phyloP scores from a whole-genome alignment of 2,888 invertebrate genomes.

The Uropetala carovei region DNA sequence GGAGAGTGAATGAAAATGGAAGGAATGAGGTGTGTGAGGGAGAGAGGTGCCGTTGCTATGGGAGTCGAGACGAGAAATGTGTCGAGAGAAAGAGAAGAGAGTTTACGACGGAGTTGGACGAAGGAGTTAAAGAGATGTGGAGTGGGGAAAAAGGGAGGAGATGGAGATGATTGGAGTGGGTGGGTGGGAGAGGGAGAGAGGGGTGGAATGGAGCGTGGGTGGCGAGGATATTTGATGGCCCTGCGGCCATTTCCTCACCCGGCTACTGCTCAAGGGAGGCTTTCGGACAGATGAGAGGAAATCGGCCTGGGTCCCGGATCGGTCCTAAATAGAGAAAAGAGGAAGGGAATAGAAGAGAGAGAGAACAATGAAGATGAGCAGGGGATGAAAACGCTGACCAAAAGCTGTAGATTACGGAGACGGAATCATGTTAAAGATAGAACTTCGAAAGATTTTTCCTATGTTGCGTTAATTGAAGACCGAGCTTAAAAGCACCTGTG shows the following conservation, averaged over 20 bases:
- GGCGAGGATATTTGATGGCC: constrained; percentile 23
- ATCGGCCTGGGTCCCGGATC: neutral
- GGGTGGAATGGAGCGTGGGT: constrained; percentile 2
- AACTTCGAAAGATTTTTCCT: neutral
- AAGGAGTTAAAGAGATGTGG: neutral
- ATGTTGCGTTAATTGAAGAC: too few relatives aligned
- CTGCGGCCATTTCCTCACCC: constrained; percentile 42
- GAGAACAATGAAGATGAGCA: neutral
- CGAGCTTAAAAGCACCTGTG: too few relatives aligned
- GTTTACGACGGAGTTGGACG: neutral
- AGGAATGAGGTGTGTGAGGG: neutral
- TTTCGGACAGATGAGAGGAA: constrained; percentile 44
- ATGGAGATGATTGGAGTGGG: neutral
- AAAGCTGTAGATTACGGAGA: neutral
- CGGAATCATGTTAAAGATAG: neutral
- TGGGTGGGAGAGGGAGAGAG: neutral
- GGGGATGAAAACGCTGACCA: neutral
- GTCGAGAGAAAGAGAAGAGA: neutral
- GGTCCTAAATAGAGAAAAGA: neutral
- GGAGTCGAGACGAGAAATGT: neutral
- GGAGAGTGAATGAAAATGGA: neutral
- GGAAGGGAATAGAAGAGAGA: neutral
- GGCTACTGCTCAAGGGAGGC: constrained; percentile 8
- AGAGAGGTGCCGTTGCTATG: neutral
- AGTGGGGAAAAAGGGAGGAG: neutral